phyloP scores from a whole-genome alignment of 2,113 vertebrate genomes.

The Albula goreensis region DNA sequence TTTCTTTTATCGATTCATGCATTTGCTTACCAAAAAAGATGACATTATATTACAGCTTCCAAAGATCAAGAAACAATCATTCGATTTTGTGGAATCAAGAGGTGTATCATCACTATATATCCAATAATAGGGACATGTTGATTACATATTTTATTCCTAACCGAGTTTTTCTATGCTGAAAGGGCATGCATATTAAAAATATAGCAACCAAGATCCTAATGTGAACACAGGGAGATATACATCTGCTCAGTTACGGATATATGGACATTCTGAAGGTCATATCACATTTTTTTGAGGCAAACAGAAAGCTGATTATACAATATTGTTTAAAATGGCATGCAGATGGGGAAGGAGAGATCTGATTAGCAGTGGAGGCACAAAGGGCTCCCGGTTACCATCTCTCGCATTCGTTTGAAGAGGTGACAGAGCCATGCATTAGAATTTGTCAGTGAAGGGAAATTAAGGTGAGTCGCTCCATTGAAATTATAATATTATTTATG shows the following conservation, averaged over 20 bases:
- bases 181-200: not conserved
- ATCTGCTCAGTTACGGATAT: not conserved
- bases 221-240: not conserved
- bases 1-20: constrained; percentile 9
- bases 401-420: not conserved
- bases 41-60: not conserved
- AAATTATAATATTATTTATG: constrained; percentile 36
- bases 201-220: not conserved
- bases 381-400: not conserved
- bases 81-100: not conserved
- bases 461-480: constrained; percentile 29
- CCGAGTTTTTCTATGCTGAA: not conserved
- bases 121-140: too few relatives aligned
- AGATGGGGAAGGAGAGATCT: constrained; percentile 5
- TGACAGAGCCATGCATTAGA: constrained; percentile 3
- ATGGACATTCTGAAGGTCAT: not conserved
- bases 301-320: constrained; percentile 21
- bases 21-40: not conserved
- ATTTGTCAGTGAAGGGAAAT: constrained; percentile 24
- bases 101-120: not conserved
- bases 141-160: not conserved
- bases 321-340: not conserved
- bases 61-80: not conserved
- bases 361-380: not conserved
- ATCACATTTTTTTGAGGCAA: not conserved